Evolutionary conservation across 1,140 invertebrate genomes (phyloP).

Genomic region (Drosophila kurseongensis): DNA sequence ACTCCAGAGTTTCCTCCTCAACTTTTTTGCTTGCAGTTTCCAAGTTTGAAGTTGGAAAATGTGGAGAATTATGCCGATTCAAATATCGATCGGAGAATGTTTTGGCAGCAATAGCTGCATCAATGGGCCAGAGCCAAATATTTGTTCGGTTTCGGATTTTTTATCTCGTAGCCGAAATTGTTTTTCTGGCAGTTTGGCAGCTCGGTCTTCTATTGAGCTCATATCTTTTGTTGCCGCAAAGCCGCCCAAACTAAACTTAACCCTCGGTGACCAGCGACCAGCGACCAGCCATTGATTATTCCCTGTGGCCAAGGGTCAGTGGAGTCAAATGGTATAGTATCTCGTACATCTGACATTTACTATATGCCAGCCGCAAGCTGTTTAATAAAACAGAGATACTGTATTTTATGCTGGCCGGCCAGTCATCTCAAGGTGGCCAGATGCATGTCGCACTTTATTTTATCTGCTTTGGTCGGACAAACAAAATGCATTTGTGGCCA

Average conservation of each 20-base stretch:
- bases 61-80: constrained; percentile 64
- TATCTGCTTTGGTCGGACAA: constrained; percentile 6
- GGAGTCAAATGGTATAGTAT: constrained; percentile 48
- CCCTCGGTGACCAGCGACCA: constrained; percentile 2
- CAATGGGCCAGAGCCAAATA: constrained; percentile 61
- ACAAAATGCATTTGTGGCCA: constrained; percentile 19
- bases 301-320: constrained; percentile 1
- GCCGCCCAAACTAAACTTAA: constrained; percentile 7
- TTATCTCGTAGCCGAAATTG: constrained; percentile 58
- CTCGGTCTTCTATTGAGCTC: constrained; percentile 5
- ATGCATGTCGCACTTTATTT: constrained; percentile 8
- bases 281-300: constrained; percentile 7
- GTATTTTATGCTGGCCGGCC: constrained; percentile 9
- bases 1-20: constrained; percentile 13
- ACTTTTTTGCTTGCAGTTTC: constrained; percentile 9
- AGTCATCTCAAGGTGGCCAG: constrained; percentile 1
- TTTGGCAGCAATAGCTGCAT: constrained; percentile 51
- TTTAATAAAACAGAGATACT: constrained; percentile 32
- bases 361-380: constrained; percentile 35
- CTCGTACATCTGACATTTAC: constrained; percentile 23
- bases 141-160: constrained; percentile 56
- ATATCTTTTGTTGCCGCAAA: constrained; percentile 11
- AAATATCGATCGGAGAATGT: constrained; percentile 59
- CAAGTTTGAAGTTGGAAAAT: constrained; percentile 12
- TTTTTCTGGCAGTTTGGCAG: constrained; percentile 72